Conservation (phyloP, 1,140 invertebrate genomes). For the Acromyrmex charruanus region DNA sequence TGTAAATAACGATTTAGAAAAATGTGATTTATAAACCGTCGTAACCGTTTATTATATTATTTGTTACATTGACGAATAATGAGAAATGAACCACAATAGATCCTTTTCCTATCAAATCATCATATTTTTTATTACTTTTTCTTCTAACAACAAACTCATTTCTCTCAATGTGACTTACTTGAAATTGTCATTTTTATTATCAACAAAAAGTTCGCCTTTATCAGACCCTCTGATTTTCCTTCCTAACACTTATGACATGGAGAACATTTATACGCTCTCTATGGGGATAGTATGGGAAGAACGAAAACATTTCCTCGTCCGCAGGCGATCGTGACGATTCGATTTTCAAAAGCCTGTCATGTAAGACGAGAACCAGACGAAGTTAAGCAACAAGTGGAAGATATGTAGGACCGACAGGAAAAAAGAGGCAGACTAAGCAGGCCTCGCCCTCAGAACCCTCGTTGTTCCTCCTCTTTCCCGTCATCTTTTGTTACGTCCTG, state of each 20-base stretch:
- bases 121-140: too few species aligned
- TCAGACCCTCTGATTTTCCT: background rate
- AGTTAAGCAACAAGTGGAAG: slow-evolving; percentile 56
- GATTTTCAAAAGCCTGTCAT: slow-evolving; percentile 57
- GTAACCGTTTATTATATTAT: too few species aligned
- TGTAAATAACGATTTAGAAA: too few species aligned
- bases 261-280: background rate
- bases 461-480: background rate
- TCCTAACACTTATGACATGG: background rate
- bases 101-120: too few species aligned
- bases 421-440: background rate
- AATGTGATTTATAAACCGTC: too few species aligned
- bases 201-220: background rate
- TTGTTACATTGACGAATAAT: too few species aligned
- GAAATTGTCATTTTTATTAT: background rate
- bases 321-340: slow-evolving; percentile 37
- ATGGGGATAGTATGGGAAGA: background rate
- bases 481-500: slow-evolving; percentile 41
- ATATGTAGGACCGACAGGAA: background rate
- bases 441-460: slow-evolving; percentile 10
- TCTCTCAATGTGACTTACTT: background rate
- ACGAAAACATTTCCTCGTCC: slow-evolving; percentile 42
- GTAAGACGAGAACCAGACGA: slow-evolving; percentile 56
- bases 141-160: too few species aligned
- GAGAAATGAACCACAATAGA: too few species aligned